A percentile compares a stretch with the other conserved stretches of the same genome.
These are phyloP conservation scores for Calliphora vicina DNA, from an alignment of 1,140 invertebrate genomes.

Conservation along the genomic window DNA sequence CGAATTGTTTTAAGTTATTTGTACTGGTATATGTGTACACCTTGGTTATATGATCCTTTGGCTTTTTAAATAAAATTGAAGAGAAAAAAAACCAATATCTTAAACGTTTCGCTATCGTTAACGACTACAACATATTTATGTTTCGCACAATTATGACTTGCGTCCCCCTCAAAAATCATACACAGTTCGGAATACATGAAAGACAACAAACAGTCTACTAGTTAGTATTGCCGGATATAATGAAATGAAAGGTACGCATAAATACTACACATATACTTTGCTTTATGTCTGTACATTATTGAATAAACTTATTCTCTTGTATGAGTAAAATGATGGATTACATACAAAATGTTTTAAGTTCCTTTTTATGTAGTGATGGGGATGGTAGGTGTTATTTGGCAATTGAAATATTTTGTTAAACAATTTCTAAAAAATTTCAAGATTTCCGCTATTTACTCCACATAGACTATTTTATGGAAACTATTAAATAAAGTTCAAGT, in stretches of 20 bases:
- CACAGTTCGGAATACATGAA: background rate
- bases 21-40: background rate
- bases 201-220: background rate
- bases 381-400: too few species aligned
- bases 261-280: background rate
- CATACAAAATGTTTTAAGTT: too few species aligned
- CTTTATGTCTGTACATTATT: background rate
- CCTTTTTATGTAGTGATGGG: too few species aligned
- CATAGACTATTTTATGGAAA: too few species aligned
- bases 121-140: background rate
- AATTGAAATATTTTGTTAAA: too few species aligned
- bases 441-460: too few species aligned
- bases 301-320: too few species aligned
- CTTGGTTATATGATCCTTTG: background rate
- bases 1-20: background rate
- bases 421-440: too few species aligned
- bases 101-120: background rate
- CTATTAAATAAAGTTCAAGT: too few species aligned
- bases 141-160: constrained; percentile 28
- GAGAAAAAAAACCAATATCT: background rate
- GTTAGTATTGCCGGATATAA: background rate
- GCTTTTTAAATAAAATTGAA: background rate
- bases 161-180: constrained; percentile 12
- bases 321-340: too few species aligned
- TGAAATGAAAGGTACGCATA: background rate